Evolutionary conservation across 2,113 vertebrate species (phyloP), one percentile per base, ranked within the genome.

Genomic region (Bagarius yarrelli): DNA sequence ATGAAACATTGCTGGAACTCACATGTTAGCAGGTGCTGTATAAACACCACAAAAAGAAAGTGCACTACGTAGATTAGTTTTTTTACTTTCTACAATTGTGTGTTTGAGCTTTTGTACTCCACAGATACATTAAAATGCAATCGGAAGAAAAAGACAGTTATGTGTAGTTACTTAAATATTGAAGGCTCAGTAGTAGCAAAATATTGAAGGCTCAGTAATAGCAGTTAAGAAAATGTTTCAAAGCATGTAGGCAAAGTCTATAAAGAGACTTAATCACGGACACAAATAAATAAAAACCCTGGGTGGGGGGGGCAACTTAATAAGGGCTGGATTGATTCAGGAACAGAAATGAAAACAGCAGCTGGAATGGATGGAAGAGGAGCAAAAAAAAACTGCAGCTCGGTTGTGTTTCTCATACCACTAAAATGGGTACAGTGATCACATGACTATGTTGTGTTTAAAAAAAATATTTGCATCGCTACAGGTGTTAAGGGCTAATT

Each of bases 371-470:
- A 76, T 40, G 44, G 59, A 11, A 72, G 30, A 81, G 66, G 52
- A 52, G 63, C 59, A 30, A 21, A 13, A 60, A 85, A 83, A 84
- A 82, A 82, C 80, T 82, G 71, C 82, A 86, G 82, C 82, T 81
- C 82, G 32, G 23, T 55, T 74, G 47, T 57, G n/a, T 63, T 57
- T 56, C 47, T 67, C 9, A 53, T n/a, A 55, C 8, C 59, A 36
- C 18, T 66, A 32, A 78, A 61, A 78, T 19, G 23, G 53, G 44
- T 21, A 55, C 3, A 64, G 25, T n/a, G 13, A 78, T 67, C 21
- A 5, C 47, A 30, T 23, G 32, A 30, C 8, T 32, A 53, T 13
- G 8, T 21, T 32, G 16, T 21, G 9, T 30, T 30, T 14, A 72
- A 30, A 55, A 27, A 19, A 69, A 52, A 3, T 11, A 71, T 32